Base-by-base conservation (phyloP, 2,797 vertebrate genomes). In the Chaunax sp. region DNA sequence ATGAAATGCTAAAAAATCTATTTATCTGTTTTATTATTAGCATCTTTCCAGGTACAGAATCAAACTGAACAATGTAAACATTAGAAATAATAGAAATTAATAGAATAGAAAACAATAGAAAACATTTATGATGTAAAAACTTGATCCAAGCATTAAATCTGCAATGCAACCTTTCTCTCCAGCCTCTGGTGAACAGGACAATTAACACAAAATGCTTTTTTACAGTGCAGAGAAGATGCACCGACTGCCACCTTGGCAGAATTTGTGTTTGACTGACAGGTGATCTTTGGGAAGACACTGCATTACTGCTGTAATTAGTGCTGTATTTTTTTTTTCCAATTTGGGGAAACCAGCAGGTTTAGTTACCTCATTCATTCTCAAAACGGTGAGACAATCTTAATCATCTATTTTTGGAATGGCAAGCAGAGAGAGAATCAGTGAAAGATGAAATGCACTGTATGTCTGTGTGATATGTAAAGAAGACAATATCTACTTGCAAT, bases 331-430 rank as follows among this genome's bases (percentile, higher is more conserved):
- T 46, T 23, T 57, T 69, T 61, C 37, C 8, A 66, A 18, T 50
- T 54, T 50, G 20, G n/a, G 3, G 30, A 68, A 62, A 75, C 54
- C 8, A 38, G 10, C 14, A 54, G 41, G 16, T 75, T 77, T 30
- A 56, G 19, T 72, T 11, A 37, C 12, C 41, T 52, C 13, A n/a
- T 53, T 37, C 2, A 0, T 33, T 45, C 37, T 46, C 35, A 13
- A 50, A 69, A 41, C 37, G 56, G 19, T 20, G 47, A 77, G 47
- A 51, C 38, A 28, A 38, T 1, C 11, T 35, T 1, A 45, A 35
- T 35, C 8, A 35, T 13, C 3, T 22, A n/a, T 20, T 45, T 45
- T 45, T 45, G 43, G 9, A 19, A 45, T 45, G 19, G 19, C 18
- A 45, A 45, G 43, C 11, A 30, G 15, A 55, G 22, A 20, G 9